Percentiles rank a stretch among this genome's conserved stretches.
Conservation (phyloP, 2,797 vertebrate species). For the Helarctos malayanus region DNA sequence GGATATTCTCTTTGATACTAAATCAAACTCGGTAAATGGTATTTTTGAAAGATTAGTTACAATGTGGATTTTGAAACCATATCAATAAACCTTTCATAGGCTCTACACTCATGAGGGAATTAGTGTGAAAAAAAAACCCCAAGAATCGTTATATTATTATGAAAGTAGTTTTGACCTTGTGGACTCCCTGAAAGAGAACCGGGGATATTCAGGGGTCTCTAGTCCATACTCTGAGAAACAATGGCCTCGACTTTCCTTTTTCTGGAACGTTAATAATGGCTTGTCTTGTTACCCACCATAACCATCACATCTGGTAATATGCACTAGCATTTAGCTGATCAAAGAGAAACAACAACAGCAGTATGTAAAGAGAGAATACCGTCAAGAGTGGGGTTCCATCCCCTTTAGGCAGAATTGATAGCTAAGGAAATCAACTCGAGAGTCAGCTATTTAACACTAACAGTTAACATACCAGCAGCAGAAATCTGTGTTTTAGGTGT, state of each 20-base stretch:
- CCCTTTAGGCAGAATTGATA: background rate
- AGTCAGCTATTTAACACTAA: background rate
- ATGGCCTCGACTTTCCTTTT: background rate
- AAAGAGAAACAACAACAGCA: constrained; percentile 32
- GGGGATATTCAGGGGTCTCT: background rate
- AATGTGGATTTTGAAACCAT: background rate
- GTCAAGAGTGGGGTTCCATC: background rate
- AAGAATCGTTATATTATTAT: background rate
- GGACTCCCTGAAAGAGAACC: background rate
- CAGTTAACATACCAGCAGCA: constrained; percentile 93
- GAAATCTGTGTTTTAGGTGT: constrained; percentile 96
- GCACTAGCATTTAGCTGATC: background rate
- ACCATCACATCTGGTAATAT: background rate
- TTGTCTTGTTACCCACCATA: background rate
- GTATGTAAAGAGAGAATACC: too few relatives aligned
- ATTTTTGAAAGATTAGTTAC: background rate
- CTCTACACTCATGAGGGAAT: background rate
- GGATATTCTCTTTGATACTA: background rate
- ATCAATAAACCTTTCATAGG: background rate
- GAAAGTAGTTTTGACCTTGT: background rate
- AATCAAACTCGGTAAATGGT: background rate
- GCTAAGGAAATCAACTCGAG: background rate
- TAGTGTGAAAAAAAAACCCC: background rate
- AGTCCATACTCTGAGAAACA: background rate
- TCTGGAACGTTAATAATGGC: background rate